Percentiles rank a stretch among this genome's conserved stretches.
These are phyloP conservation scores for Esperia sulphurella DNA, from an alignment of 2,888 invertebrate species.

Conservation along the genomic window DNA sequence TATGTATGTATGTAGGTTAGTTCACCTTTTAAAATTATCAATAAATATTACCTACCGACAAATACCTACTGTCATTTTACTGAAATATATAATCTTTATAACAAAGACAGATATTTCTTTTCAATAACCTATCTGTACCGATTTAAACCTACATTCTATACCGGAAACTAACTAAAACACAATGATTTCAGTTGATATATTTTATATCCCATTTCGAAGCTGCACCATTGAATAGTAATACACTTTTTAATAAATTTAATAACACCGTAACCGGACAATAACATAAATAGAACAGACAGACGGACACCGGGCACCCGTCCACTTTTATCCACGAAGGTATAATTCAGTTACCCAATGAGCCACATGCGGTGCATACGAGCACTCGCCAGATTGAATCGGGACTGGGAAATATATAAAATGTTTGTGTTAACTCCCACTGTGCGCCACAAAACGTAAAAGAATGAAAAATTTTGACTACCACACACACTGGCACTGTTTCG, in stretches of 20 bases:
- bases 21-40: too few relatives aligned
- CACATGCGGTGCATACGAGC: conserved; percentile 58
- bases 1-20: too few relatives aligned
- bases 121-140: not conserved
- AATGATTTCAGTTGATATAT: not conserved
- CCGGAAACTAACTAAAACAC: not conserved
- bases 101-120: not conserved
- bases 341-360: conserved; percentile 67
- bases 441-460: conserved; percentile 49
- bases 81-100: too few relatives aligned
- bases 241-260: conserved; percentile 19
- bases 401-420: conserved; percentile 52
- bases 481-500: conserved; percentile 15
- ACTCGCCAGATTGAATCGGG: conserved; percentile 44
- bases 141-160: not conserved
- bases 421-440: conserved; percentile 59
- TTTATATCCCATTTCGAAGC: not conserved
- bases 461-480: conserved; percentile 38
- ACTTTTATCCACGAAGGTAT: conserved; percentile 52
- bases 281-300: conserved; percentile 37
- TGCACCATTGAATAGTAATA: conserved; percentile 2
- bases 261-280: conserved; percentile 34
- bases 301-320: conserved; percentile 30
- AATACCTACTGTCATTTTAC: too few relatives aligned
- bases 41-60: too few relatives aligned